Percentiles rank a stretch among this genome's conserved stretches.
phyloP scores from a whole-genome alignment of 2,888 invertebrate genomes.

The Catotricha subobsoleta region DNA sequence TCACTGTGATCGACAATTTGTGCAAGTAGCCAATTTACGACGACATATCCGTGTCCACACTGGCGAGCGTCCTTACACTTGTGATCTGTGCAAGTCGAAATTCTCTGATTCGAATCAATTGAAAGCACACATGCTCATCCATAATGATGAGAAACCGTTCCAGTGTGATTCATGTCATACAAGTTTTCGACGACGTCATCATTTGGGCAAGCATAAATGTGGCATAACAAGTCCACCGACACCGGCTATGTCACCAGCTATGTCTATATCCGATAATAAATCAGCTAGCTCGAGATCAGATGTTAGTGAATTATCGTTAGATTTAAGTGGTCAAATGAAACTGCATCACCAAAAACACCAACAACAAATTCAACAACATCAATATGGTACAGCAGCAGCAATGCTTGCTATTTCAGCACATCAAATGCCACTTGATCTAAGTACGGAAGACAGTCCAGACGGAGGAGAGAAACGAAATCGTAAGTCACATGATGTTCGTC shows the following conservation, averaged over 20 bases:
- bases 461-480: slow-evolving; percentile 22
- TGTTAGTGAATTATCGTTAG: slow-evolving; percentile 17
- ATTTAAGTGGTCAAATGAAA: slow-evolving; percentile 11
- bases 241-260: slow-evolving; percentile 18
- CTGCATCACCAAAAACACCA: neutral
- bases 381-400: slow-evolving; percentile 31
- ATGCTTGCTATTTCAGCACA: slow-evolving; percentile 12
- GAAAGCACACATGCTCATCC: slow-evolving; percentile 75
- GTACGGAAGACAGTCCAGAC: slow-evolving; percentile 10
- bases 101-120: slow-evolving; percentile 87
- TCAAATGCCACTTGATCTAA: slow-evolving; percentile 13
- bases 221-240: slow-evolving; percentile 30
- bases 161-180: slow-evolving; percentile 61
- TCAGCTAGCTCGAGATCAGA: slow-evolving; percentile 24
- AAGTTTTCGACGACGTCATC: slow-evolving; percentile 69
- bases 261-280: slow-evolving; percentile 21
- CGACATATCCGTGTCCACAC: slow-evolving; percentile 82
- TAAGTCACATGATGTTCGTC: slow-evolving; percentile 34
- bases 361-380: slow-evolving; percentile 11
- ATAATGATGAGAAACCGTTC: slow-evolving; percentile 81
- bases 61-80: slow-evolving; percentile 76
- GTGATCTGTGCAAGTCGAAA: slow-evolving; percentile 65
- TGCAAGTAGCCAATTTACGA: slow-evolving; percentile 80
- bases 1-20: slow-evolving; percentile 81
- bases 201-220: slow-evolving; percentile 71